phyloP scores from a whole-genome alignment of 2,888 invertebrate genomes.

The Athalia cordata region DNA sequence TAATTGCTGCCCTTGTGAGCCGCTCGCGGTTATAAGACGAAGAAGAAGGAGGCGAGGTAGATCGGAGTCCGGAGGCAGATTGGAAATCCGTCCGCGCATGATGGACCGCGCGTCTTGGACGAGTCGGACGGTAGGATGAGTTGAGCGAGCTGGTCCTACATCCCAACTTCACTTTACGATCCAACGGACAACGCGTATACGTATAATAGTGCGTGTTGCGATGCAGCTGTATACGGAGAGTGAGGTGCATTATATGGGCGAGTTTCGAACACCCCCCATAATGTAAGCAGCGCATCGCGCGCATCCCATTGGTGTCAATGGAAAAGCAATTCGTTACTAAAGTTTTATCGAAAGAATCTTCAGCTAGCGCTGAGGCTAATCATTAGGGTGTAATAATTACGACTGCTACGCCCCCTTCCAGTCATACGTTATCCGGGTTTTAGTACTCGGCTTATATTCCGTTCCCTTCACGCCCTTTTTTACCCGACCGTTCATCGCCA shows the following conservation, averaged over 20 bases:
- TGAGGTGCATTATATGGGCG: not conserved
- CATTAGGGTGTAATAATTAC: constrained; percentile 52
- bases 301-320: constrained; percentile 19
- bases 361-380: constrained; percentile 48
- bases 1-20: constrained; percentile 56
- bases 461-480: constrained; percentile 36
- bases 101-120: constrained; percentile 54
- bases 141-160: too few species aligned
- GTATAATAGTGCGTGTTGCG: not conserved
- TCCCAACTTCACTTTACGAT: constrained; percentile 35
- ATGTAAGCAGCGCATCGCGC: not conserved
- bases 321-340: constrained; percentile 47
- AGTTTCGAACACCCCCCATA: not conserved
- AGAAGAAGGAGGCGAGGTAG: not conserved
- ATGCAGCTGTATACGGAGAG: not conserved
- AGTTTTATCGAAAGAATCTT: constrained; percentile 49
- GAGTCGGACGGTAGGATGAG: constrained; percentile 10
- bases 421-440: constrained; percentile 14
- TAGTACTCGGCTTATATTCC: constrained; percentile 2
- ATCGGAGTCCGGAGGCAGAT: constrained; percentile 51
- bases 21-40: constrained; percentile 12
- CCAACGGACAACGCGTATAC: not conserved
- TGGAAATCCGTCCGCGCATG: constrained; percentile 58
- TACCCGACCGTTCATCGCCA: not conserved
- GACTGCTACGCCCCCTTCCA: constrained; percentile 8